These are phyloP conservation scores for Branchipolynoe longqiensis DNA, from an alignment of 2,888 invertebrate species.

Conservation along the genomic window DNA sequence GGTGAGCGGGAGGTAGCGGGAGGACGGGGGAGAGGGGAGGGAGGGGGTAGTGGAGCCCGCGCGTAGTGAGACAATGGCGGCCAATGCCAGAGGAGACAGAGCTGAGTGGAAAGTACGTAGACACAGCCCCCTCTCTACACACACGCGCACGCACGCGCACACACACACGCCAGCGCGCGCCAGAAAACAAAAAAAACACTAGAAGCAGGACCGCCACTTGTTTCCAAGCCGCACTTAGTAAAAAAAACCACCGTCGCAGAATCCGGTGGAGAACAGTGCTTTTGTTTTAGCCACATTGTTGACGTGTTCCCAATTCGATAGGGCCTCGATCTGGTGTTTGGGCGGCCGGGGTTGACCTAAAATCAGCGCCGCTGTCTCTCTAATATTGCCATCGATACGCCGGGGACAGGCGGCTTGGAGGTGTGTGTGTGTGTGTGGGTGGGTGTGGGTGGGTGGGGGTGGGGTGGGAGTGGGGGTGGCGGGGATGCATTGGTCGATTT, in stretches of 20 bases:
- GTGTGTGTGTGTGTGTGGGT: no score
- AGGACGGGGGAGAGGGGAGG: neutral
- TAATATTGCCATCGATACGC: constrained; percentile 47
- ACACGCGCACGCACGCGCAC: no score
- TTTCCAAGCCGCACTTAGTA: constrained; percentile 31
- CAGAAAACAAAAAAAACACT: constrained; percentile 1
- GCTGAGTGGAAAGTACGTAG: no score
- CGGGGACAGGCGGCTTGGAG: no score
- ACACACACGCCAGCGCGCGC: no score
- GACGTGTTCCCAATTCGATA: constrained; percentile 37
- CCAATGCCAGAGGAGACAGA: neutral
- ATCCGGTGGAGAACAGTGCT: constrained; percentile 46
- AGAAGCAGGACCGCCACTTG: constrained; percentile 28
- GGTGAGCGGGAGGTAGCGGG: no score
- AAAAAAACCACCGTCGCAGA: neutral
- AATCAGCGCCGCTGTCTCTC: constrained; percentile 34
- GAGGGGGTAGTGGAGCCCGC: neutral
- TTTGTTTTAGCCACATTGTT: constrained; percentile 47
- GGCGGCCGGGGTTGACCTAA: constrained; percentile 5
- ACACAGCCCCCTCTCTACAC: no score
- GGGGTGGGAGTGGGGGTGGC: constrained; percentile 10
- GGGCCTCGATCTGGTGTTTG: constrained; percentile 45
- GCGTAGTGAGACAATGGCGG: neutral
- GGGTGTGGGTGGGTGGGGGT: no score
- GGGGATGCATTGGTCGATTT: neutral